A percentile compares a stretch with the other conserved stretches of the same genome.
phyloP scores from a whole-genome alignment of 1,140 invertebrate species.

The Musca vetustissima region DNA sequence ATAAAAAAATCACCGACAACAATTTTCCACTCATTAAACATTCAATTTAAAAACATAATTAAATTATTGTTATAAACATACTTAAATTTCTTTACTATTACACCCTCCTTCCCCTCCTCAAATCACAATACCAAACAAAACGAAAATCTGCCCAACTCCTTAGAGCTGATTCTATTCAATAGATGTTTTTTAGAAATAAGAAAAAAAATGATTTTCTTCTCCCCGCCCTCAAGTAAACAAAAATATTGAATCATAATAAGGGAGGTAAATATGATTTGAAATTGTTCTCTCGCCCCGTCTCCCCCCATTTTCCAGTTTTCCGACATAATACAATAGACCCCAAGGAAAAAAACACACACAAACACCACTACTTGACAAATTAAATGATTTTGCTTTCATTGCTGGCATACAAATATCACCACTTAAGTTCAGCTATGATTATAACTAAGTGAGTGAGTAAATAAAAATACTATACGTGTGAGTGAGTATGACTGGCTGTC shows the following conservation, averaged over 20 bases:
- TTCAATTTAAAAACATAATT: conserved; percentile 23
- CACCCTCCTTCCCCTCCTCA: too few species aligned
- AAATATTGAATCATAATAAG: neutral
- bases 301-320: neutral
- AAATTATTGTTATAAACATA: conserved; percentile 24
- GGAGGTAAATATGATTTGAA: neutral
- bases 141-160: too few species aligned
- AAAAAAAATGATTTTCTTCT: too few species aligned
- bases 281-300: neutral
- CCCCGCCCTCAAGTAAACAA: neutral
- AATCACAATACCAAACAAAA: too few species aligned
- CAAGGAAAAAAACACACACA: neutral
- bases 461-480: neutral
- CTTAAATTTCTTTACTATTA: neutral
- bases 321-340: too few species aligned
- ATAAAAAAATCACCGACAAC: conserved; percentile 1
- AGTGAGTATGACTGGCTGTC: neutral
- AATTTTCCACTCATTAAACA: conserved; percentile 22
- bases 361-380: conserved; percentile 13
- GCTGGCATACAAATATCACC: conserved; percentile 7
- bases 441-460: neutral
- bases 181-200: too few species aligned
- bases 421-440: conserved; percentile 13
- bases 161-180: too few species aligned
- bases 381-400: conserved; percentile 18